Percentiles rank a stretch among this genome's conserved stretches.
Evolutionary conservation across 2,113 vertebrate genomes (phyloP).

Genomic region (Oriolus oriolus): DNA sequence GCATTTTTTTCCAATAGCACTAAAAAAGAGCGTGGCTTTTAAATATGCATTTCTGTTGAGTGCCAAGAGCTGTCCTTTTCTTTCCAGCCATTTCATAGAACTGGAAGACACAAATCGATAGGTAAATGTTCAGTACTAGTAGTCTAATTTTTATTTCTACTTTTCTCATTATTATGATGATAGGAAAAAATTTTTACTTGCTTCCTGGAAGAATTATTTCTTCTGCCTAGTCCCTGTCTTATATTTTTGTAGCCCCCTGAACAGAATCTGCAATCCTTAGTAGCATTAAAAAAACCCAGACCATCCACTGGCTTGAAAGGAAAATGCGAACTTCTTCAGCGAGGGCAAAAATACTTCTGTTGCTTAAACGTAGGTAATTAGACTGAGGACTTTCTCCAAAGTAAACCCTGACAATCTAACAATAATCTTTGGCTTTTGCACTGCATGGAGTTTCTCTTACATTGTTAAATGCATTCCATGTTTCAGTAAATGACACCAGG

Average conservation of each 20-base stretch:
- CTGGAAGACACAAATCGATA: background rate
- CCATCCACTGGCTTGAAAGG: background rate
- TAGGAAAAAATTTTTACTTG: background rate
- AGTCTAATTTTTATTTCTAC: background rate
- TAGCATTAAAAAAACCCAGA: background rate
- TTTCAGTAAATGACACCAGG: constrained; percentile 73
- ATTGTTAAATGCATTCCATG: constrained; percentile 66
- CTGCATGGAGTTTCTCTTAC: constrained; percentile 57
- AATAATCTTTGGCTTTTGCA: constrained; percentile 64
- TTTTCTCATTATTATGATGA: background rate
- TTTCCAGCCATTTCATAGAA: background rate
- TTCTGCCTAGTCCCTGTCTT: background rate
- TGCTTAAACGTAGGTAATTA: constrained; percentile 56
- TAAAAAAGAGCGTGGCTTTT: background rate
- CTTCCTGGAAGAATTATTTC: background rate
- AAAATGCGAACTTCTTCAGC: constrained; percentile 49
- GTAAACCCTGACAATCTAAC: constrained; percentile 58
- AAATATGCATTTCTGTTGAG: background rate
- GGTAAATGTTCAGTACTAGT: background rate
- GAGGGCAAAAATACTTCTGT: constrained; percentile 55
- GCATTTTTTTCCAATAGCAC: background rate
- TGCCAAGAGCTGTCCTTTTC: background rate
- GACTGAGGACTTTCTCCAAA: constrained; percentile 65
- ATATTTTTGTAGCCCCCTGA: background rate
- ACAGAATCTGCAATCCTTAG: background rate